Evolutionary conservation across 2,888 invertebrate species (phyloP), one percentile per base, ranked within the genome.

Genomic region (Sabatieria punctata): DNA sequence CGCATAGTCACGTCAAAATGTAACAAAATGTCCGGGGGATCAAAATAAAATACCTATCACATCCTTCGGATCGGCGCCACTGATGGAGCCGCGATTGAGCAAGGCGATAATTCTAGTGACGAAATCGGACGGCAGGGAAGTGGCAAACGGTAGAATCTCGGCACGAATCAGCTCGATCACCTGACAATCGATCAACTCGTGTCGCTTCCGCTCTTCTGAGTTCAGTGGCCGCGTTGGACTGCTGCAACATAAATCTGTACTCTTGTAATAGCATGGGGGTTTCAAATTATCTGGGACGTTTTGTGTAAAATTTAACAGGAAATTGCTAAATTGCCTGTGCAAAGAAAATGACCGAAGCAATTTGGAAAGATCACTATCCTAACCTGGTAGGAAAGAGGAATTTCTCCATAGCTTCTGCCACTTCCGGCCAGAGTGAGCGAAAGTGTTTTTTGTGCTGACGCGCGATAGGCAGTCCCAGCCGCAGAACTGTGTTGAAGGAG

Each of bases 381-480:
- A 68, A 81, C 81, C 77, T 78, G 60, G 77, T 77, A 8, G 84
- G 82, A 64, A 95, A 95, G 48, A 95, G 74, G 66, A 91, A 93
- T 46, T 84, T 82, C 59, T 93, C 86, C 33, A 95, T 69, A 0
- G 85, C 81, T 44, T 75, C 75, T 0, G 84, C 85, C 48, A 95
- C 71, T 57, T 80, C 80, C 46, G 78, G 76, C 95, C 95, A 95
- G 60, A 74, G 47, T 3, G 45, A 18, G n/a, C 44, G 38, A 43
- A 57, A 62, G 15, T 51, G 43, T 26, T 56, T 51, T 2, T 51
- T 78, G 52, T 73, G 62, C 50, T 78, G 78, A 56, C 86, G 75
- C 23, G 89, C 89, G 22, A 91, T 73, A 4, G 88, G 88, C 36
- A 95, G 71, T 0, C 86, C 88, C 1, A 81, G 78, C 53, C 79